A percentile compares a stretch with the other conserved stretches of the same genome.
phyloP scores from a whole-genome alignment of 2,888 invertebrate species.

The Andrena flavipes region DNA sequence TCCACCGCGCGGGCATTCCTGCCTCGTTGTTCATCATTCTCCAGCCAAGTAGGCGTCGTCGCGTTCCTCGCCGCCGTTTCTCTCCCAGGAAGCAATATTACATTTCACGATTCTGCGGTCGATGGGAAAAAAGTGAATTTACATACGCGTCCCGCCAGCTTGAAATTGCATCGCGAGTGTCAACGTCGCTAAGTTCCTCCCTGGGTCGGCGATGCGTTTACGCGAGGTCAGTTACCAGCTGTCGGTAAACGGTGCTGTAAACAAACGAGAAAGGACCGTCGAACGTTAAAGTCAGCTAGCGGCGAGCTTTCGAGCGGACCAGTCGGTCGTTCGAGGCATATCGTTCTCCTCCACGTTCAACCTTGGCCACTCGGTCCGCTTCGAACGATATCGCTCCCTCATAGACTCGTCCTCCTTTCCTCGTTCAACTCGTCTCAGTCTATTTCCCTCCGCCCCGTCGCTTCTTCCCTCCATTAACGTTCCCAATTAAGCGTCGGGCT shows the following conservation, averaged over 20 bases:
- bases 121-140: background rate
- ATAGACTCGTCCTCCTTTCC: background rate
- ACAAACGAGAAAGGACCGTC: constrained; percentile 57
- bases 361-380: constrained; percentile 66
- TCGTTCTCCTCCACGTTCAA: constrained; percentile 41
- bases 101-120: too few relatives aligned
- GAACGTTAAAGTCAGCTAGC: constrained; percentile 62
- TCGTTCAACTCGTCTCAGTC: constrained; percentile 62
- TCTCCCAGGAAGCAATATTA: too few relatives aligned
- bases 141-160: background rate
- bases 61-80: too few relatives aligned
- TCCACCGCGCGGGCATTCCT: background rate
- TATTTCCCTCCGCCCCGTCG: constrained; percentile 23
- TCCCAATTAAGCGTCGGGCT: constrained; percentile 69
- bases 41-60: background rate
- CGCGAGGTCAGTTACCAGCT: constrained; percentile 64
- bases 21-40: background rate
- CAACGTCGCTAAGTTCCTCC: constrained; percentile 17
- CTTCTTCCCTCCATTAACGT: constrained; percentile 65
- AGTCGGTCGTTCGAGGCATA: constrained; percentile 39
- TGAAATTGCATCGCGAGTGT: constrained; percentile 9
- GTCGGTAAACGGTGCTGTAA: constrained; percentile 65
- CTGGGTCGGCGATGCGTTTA: constrained; percentile 18
- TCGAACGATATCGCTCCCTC: constrained; percentile 35
- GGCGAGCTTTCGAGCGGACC: constrained; percentile 44